Base-by-base conservation (phyloP, 2,113 vertebrate genomes). In the Hepsetus odoe region DNA sequence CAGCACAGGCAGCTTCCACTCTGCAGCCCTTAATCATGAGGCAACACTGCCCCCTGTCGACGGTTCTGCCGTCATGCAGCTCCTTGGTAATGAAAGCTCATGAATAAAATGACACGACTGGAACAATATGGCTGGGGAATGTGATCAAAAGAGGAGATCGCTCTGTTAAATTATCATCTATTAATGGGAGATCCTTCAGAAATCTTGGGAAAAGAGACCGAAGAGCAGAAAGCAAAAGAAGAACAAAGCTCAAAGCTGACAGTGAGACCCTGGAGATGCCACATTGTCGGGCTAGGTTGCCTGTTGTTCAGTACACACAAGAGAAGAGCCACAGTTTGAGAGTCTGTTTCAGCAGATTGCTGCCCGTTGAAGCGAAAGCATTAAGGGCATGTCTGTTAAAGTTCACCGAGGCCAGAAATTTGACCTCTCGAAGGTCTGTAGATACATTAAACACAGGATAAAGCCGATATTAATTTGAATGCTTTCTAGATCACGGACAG, bases 21-120 rank as follows among this genome's bases (percentile, higher is more conserved):
- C 55, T 46, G 38, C 35, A 81, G 67, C 67, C 38, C 84, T 88
- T 53, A 88, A 79, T 56, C 75, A 80, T 86, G 85, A 87, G 82
- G 16, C 91, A 91, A 93, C 88, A 92, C 80, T 93, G 91, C 92
- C 92, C 92, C 89, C 92, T 93, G 56, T 92, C 83, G 92, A 88
- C 26, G 20, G 4, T 44, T 69, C 77, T 12, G 0, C 30, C 42
- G 13, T 12, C 7, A 46, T 32, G 28, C 74, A 59, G 18, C 22
- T 35, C 42, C 7, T 42, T 28, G 4, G 13, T 5, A 6, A 35
- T 42, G 22, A 7, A 13, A 7, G 20, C 18, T 66, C 49, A 14
- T 28, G 26, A 6, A 32, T 65, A 4, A 76, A 66, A 66, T 18
- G 2, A 24, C 16, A 5, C 32, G 28, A 32, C 30, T 28, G 12